Percentiles rank a stretch among this genome's conserved stretches.
Evolutionary conservation across 2,797 vertebrate species (phyloP).

Genomic region (Neopelma chrysocephalum): DNA sequence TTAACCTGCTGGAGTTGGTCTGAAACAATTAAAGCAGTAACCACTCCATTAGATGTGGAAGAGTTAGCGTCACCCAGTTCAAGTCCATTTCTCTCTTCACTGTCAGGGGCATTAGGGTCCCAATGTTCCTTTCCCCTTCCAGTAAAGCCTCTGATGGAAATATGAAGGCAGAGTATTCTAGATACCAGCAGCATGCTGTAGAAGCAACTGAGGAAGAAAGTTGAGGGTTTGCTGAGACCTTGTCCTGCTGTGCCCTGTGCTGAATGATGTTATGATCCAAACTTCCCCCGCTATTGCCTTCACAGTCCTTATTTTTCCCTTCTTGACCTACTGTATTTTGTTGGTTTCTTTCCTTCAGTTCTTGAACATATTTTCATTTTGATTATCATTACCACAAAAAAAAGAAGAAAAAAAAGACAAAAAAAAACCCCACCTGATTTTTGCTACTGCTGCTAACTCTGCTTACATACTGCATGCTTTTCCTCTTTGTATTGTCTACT

Average conservation of each 20-base stretch:
- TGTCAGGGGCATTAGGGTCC: neutral
- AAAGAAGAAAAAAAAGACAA: no score
- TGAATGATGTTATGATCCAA: neutral
- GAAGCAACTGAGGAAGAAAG: neutral
- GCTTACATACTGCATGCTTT: neutral
- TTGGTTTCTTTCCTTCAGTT: neutral
- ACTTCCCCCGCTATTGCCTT: neutral
- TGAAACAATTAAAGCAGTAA: conserved; percentile 37
- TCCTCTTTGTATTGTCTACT: neutral
- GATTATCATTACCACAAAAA: neutral
- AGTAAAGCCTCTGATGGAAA: neutral
- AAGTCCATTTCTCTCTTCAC: neutral
- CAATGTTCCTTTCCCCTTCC: rapidly evolving
- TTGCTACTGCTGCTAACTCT: neutral
- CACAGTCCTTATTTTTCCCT: neutral
- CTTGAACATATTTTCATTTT: neutral
- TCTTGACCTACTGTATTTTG: neutral
- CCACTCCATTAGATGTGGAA: neutral
- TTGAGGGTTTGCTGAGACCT: neutral
- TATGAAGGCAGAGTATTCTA: neutral
- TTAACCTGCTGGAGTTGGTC: conserved; percentile 33
- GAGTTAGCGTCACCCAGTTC: neutral
- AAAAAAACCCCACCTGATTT: neutral
- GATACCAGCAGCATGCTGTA: neutral
- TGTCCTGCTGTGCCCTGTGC: neutral